Percentiles rank a stretch among this genome's conserved stretches.
Evolutionary conservation across 2,797 vertebrate species (phyloP).

Genomic region (Pangasius larnaudii): DNA sequence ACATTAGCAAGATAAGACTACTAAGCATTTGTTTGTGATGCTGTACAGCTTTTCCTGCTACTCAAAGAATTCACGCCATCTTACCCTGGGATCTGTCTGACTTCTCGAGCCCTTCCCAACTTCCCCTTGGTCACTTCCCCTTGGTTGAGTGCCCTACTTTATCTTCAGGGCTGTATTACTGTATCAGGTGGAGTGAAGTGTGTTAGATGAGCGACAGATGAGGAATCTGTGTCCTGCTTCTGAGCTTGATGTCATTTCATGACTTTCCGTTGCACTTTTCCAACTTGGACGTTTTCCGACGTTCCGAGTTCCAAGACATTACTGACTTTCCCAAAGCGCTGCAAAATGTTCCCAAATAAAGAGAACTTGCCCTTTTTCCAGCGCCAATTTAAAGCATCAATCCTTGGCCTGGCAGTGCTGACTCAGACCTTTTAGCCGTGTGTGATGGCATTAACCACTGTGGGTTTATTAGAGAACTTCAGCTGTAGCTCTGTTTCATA

Average conservation of each 20-base stretch:
- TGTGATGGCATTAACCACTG: not conserved
- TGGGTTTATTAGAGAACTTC: not conserved
- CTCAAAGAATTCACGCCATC: not conserved
- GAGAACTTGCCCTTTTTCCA: not conserved
- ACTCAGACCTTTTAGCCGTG: not conserved
- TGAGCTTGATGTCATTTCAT: not conserved
- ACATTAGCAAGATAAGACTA: not conserved
- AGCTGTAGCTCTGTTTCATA: not conserved
- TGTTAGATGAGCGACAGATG: not conserved
- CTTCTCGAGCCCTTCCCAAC: not conserved
- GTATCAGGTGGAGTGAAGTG: not conserved
- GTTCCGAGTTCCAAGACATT: not conserved
- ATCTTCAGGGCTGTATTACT: not conserved
- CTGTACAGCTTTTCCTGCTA: not conserved
- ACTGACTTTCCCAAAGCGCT: not conserved
- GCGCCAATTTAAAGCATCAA: not conserved
- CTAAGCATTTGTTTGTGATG: not conserved
- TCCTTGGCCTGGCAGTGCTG: not conserved
- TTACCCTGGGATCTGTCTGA: not conserved
- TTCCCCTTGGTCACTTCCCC: not conserved
- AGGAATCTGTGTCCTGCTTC: not conserved
- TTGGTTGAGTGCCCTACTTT: not conserved
- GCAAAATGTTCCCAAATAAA: conserved; percentile 1
- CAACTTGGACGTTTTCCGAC: not conserved
- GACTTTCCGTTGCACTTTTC: conserved; percentile 17